Base-by-base conservation (phyloP, 2,797 vertebrate genomes). In the Coccyzus lansbergi region DNA sequence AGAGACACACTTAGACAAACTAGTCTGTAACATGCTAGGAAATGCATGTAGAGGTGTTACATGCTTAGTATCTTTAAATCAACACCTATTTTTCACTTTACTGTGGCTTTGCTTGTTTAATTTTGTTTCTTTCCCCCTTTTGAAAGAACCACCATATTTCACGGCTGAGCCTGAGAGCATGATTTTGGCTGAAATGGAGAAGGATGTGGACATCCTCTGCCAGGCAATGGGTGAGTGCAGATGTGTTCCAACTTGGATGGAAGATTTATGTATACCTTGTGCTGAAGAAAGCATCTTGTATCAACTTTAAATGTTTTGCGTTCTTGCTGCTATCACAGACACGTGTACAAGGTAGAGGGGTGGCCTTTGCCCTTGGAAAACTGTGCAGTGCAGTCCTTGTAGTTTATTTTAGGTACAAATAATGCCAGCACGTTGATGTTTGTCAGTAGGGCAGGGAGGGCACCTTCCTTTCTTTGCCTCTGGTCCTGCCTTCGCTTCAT, bases 121-220 rank as follows among this genome's bases (percentile, higher is more conserved):
- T 82, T 87, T 33, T 46, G 51, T 94, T 90, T 92, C 46, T 58
- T 90, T 82, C 95, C 51, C 83, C 81, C 59, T 1, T 44, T 85
- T 79, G 83, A 44, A 97, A 99, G 99, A 99, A 89, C 97, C 98
- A 0, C 99, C 99, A 0, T 98, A 98, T 88, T 98, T 99, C 49
- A 98, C 98, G 3, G 90, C 97, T 21, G 98, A 99, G 49, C 99
- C 99, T 0, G 97, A 97, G 88, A 97, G 86, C 12, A 98, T 98
- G 96, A 98, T 98, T 83, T 90, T 98, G 38, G 98, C 96, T 9
- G 98, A 99, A 68, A 98, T 98, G 31, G 98, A 99, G 93, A 98
- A 98, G 89, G 98, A 97, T 1, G 97, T 99, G 86, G 98, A 99
- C 62, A 98, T 99, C 83, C 95, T 96, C 10, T 99, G 99, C 94